Base-by-base conservation (phyloP, 2,888 invertebrate species). In the Caenorhabditis sp. region DNA sequence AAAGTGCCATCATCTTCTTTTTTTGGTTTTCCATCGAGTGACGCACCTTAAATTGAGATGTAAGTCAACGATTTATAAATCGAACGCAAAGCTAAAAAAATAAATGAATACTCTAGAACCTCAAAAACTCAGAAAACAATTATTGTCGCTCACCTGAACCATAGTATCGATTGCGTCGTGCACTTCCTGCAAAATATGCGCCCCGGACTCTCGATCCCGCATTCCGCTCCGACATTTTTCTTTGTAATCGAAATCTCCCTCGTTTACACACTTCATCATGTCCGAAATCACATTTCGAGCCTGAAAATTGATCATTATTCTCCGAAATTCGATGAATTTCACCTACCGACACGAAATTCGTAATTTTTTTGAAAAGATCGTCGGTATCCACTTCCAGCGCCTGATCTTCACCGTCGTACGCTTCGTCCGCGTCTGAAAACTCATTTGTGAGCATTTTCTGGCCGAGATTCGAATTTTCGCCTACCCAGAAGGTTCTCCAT, bases 1-100 rank as follows among this genome's bases (percentile, higher is more conserved):
- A 91, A 52, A 97, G 91, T 2, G 93, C 80, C 39, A 83, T 70
- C 76, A 82, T 81, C 32, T 79, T 74, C 70, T 83, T 82, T 50
- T 82, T 80, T 15, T 78, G 79, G 13, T 61, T 39, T 50, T 82
- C 82, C 71, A 82, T 74, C 11, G 78, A 46, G 27, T 78, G 78
- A 4, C 82, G 75, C 9, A 77, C 72, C 62, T 76, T 9, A 35
- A 35, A 35, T 35, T 35, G 2, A 3, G 11, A 7, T 35, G 2
- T 7, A 35, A n/a, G n/a, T n/a, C n/a, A n/a, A n/a, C n/a, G n/a
- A 35, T 35, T 35, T 35, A 13, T 13, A 35, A 7, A 7, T 35
- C 9, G 17, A 41, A 41, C 13, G 15, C 13, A 41, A 41, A 41
- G 15, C 8, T 41, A 17, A 20, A 41, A 41, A 24, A 26, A 37